Conservation (phyloP, 2,888 invertebrate genomes). For the Eristalinus aeneus region DNA sequence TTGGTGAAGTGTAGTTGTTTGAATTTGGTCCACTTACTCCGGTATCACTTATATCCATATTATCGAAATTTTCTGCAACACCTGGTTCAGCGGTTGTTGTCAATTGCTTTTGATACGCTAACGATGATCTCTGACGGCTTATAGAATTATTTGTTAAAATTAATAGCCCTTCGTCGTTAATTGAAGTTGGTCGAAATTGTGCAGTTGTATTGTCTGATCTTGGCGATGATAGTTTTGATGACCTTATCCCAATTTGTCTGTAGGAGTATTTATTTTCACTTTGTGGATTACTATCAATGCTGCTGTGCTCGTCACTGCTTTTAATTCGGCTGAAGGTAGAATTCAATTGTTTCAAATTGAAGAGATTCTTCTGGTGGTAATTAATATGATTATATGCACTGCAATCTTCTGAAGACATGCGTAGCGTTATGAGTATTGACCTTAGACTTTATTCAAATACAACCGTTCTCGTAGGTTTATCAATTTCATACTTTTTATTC, state of each 20-base stretch:
- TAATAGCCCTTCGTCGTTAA: slow-evolving; percentile 28
- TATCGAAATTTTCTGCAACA: slow-evolving; percentile 59
- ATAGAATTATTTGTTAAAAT: slow-evolving; percentile 34
- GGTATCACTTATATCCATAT: slow-evolving; percentile 31
- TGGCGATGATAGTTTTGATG: slow-evolving; percentile 51
- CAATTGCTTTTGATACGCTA: slow-evolving; percentile 76
- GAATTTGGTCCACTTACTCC: slow-evolving; percentile 27
- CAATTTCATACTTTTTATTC: too few species aligned
- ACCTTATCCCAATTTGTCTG: slow-evolving; percentile 10
- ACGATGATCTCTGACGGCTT: slow-evolving; percentile 75
- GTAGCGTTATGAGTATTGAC: slow-evolving; percentile 7
- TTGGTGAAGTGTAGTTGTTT: slow-evolving; percentile 71
- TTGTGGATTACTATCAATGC: background rate
- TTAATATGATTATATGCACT: slow-evolving; percentile 69
- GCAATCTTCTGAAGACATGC: slow-evolving; percentile 73
- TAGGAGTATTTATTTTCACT: background rate
- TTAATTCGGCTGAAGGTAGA: slow-evolving; percentile 28
- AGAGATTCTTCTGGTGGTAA: slow-evolving; percentile 51
- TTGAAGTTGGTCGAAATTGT: slow-evolving; percentile 22
- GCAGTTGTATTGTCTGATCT: background rate
- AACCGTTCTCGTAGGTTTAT: too few species aligned
- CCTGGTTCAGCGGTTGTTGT: slow-evolving; percentile 62
- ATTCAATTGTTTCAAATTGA: slow-evolving; percentile 52
- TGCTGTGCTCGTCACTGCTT: background rate
- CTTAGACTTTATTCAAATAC: background rate